Base-by-base conservation (phyloP, 1,140 invertebrate genomes). In the Lordiphosa stackelbergi region DNA sequence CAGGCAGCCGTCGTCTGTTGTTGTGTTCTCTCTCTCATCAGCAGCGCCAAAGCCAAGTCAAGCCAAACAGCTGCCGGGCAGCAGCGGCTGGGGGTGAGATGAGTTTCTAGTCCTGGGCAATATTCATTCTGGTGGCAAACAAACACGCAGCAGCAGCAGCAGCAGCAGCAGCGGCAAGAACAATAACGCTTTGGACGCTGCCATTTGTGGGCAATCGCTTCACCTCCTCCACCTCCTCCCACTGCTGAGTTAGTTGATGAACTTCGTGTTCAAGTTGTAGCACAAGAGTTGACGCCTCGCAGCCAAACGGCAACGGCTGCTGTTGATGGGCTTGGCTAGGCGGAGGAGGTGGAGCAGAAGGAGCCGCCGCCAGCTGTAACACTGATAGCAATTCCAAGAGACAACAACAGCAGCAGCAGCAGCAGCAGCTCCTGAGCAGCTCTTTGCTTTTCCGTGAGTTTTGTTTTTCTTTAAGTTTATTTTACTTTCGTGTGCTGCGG, bases 391-490 rank as follows among this genome's bases (percentile, higher is more conserved):
- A 81, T 81, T 81, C 72, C 71, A 75, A 75, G 68, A 81, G 75
- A 81, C 75, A 81, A 81, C 75, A 79, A 58, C 62, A 60, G 65
- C 9, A 13, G 24, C 22, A 56, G 58, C 35, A 13, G 47, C 40
- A 19, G 53, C 38, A 9, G 35, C 31, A 36, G 49, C 57, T 66
- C 62, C 61, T 69, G 51, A 63, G 54, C 56, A 68, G 64, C 64
- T 68, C 64, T 68, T 68, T 59, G 63, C 70, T 74, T 79, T 81
- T 71, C 19, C 56, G 72, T 71, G 63, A 83, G 71, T 81, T 83
- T 81, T 81, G 77, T 81, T 81, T 81, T 81, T 81, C 77, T 81
- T 81, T 81, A 49, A 75, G 77, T 81, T 81, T 81, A 83, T 81
- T 81, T 81, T 83, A 81, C 77, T 81, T 81, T 81, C 77, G 78